Evolutionary conservation across 2,888 invertebrate species (phyloP).

Genomic region (Therioaphis trifolii): DNA sequence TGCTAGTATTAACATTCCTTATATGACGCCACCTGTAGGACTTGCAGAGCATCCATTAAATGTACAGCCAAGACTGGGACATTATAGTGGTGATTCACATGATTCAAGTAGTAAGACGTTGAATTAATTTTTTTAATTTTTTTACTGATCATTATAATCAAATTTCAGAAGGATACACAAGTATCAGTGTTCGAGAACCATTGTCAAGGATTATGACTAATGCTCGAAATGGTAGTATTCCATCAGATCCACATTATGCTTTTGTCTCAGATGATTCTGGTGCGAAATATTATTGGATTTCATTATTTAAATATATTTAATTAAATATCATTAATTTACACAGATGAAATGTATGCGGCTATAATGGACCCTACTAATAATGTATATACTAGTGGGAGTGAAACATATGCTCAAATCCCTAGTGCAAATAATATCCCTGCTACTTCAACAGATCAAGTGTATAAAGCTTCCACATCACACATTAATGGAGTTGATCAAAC

Average conservation of each 20-base stretch:
- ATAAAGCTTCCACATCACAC: slow-evolving; percentile 54
- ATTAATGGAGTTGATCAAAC: slow-evolving; percentile 36
- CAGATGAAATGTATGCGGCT: slow-evolving; percentile 91
- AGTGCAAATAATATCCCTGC: slow-evolving; percentile 44
- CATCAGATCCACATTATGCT: slow-evolving; percentile 82
- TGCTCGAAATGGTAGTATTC: slow-evolving; percentile 70
- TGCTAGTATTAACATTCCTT: slow-evolving; percentile 88
- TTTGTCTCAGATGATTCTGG: slow-evolving; percentile 92
- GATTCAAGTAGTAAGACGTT: slow-evolving; percentile 79
- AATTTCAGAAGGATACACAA: slow-evolving; percentile 86
- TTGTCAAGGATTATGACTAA: slow-evolving; percentile 77
- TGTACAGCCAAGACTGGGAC: slow-evolving; percentile 71
- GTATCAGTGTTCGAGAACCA: slow-evolving; percentile 90
- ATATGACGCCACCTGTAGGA: slow-evolving; percentile 84
- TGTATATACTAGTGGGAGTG: slow-evolving; percentile 82
- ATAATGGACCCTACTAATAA: slow-evolving; percentile 81
- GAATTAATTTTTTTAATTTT: slow-evolving; percentile 37
- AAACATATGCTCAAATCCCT: slow-evolving; percentile 89
- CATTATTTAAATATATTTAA: background rate
- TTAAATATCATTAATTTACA: slow-evolving; percentile 63
- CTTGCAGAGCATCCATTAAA: slow-evolving; percentile 67
- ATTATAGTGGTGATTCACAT: slow-evolving; percentile 92
- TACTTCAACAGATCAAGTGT: slow-evolving; percentile 20
- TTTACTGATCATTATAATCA: slow-evolving; percentile 62
- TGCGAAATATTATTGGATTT: slow-evolving; percentile 68